phyloP scores from a whole-genome alignment of 2,888 invertebrate genomes.

The Actias luna region DNA sequence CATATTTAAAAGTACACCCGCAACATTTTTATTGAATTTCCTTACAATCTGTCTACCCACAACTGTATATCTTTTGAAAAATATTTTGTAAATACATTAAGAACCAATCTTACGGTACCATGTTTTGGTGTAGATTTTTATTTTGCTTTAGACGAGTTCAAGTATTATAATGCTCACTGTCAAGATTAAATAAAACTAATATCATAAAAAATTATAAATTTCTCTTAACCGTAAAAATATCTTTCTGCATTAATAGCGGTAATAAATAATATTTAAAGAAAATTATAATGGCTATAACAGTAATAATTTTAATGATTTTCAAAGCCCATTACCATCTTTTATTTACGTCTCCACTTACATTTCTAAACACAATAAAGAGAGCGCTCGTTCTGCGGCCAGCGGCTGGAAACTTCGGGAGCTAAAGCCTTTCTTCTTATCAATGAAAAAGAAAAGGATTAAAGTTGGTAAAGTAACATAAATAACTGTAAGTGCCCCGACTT shows the following conservation, averaged over 20 bases:
- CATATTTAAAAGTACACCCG: too few relatives aligned
- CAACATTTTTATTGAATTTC: too few relatives aligned
- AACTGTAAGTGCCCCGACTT: conserved; percentile 41
- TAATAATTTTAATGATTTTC: conserved; percentile 18
- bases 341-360: conserved; percentile 18
- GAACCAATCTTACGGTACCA: too few relatives aligned
- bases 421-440: conserved; percentile 43
- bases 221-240: background rate
- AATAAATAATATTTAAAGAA: background rate
- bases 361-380: conserved; percentile 21
- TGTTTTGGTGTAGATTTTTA: too few relatives aligned
- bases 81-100: too few relatives aligned
- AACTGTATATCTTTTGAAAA: too few relatives aligned
- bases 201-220: background rate
- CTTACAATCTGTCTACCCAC: too few relatives aligned
- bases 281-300: conserved; percentile 12
- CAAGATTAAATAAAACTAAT: background rate
- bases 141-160: too few relatives aligned
- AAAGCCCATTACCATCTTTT: conserved; percentile 17
- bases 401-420: conserved; percentile 29
- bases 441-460: conserved; percentile 47
- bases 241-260: background rate
- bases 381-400: conserved; percentile 13
- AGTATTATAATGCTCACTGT: too few relatives aligned
- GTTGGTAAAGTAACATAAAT: conserved; percentile 51